Conservation (phyloP, 2,797 vertebrate genomes). For the Poecilia picta region DNA sequence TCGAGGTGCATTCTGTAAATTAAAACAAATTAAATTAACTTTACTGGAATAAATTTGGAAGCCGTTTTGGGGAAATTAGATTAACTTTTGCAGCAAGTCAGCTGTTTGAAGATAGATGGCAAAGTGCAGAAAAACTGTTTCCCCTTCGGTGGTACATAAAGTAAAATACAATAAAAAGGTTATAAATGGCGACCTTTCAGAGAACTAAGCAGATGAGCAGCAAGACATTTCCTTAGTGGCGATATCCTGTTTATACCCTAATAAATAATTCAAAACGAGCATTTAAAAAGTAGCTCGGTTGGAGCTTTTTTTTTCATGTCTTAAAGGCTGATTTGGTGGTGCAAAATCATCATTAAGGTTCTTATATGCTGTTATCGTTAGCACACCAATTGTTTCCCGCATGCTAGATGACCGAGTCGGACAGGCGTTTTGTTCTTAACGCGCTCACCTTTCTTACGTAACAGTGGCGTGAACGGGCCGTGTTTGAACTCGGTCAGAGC, state of each 20-base stretch:
- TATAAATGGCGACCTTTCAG: neutral
- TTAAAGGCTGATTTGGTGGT: neutral
- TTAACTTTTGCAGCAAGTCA: neutral
- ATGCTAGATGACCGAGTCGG: conserved; percentile 3
- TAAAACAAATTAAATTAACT: neutral
- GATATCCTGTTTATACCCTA: neutral
- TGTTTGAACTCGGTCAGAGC: conserved; percentile 10
- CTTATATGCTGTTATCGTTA: neutral
- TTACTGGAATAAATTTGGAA: neutral
- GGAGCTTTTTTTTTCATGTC: neutral
- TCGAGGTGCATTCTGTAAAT: neutral
- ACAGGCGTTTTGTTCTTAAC: conserved; percentile 31
- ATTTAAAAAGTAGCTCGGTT: conserved; percentile 20
- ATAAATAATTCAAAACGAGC: conserved; percentile 28
- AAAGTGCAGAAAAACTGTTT: no score
- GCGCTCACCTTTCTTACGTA: conserved; percentile 65
- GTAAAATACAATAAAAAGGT: neutral
- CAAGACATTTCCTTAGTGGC: neutral
- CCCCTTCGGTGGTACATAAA: neutral
- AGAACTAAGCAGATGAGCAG: neutral
- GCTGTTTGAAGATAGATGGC: neutral
- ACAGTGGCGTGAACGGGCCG: conserved; percentile 39
- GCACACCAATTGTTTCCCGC: neutral
- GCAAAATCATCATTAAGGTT: neutral
- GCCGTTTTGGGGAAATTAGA: neutral